A percentile compares a stretch with the other conserved stretches of the same genome.
Conservation (phyloP, 2,797 vertebrate species). For the Hephaestus fuliginosus region DNA sequence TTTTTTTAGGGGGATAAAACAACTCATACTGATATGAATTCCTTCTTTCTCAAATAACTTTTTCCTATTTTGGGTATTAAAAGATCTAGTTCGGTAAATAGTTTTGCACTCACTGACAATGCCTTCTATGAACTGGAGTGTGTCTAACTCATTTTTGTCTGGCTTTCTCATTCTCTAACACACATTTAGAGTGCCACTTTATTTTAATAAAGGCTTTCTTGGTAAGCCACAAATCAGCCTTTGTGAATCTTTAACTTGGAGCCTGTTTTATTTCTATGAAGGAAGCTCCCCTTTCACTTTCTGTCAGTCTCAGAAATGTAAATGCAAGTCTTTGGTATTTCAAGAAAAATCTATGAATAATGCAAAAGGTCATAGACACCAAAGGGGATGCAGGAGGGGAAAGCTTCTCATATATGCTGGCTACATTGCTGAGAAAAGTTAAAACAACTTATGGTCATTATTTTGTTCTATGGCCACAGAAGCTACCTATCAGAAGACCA, state of each 20-base stretch:
- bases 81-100: constrained; percentile 6
- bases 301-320: constrained; percentile 4
- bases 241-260: not conserved
- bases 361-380: not conserved
- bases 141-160: not conserved
- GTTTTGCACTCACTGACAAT: constrained; percentile 15
- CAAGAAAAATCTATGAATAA: constrained; percentile 2
- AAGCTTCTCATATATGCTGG: not conserved
- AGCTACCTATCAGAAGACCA: not conserved
- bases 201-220: constrained; percentile 10
- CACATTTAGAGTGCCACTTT: not conserved
- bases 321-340: not conserved
- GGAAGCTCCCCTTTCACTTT: not conserved
- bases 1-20: not conserved
- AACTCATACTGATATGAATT: constrained; percentile 4
- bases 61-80: constrained; percentile 12
- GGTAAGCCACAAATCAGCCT: constrained; percentile 2
- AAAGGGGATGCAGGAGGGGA: not conserved
- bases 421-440: not conserved
- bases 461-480: constrained; percentile 1
- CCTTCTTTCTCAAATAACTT: constrained; percentile 8
- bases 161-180: not conserved
- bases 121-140: constrained; percentile 3
- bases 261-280: not conserved
- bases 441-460: constrained; percentile 5